Percentiles rank a stretch among this genome's conserved stretches.
These are phyloP conservation scores for Synanthedon vespiformis DNA, from an alignment of 2,888 invertebrate genomes.

Conservation along the genomic window DNA sequence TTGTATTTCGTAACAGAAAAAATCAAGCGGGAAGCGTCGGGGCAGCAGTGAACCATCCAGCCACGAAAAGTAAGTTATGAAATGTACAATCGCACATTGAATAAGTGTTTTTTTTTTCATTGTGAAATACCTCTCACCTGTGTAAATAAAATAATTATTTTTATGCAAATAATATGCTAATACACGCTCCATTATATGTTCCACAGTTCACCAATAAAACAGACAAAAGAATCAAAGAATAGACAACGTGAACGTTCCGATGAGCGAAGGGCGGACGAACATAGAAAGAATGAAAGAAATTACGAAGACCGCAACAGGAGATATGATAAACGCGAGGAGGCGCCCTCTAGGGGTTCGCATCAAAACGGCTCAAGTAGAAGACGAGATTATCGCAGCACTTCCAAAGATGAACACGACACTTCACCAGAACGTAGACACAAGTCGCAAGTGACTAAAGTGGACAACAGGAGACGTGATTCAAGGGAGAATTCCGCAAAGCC, in stretches of 20 bases:
- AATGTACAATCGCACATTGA: no score
- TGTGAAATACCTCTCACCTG: not conserved
- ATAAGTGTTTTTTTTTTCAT: no score
- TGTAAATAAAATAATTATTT: not conserved
- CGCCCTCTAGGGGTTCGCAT: constrained; percentile 16
- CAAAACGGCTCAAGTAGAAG: constrained; percentile 22
- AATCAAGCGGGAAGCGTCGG: constrained; percentile 51
- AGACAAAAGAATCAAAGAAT: constrained; percentile 26
- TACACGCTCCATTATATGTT: not conserved
- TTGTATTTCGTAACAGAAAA: constrained; percentile 57
- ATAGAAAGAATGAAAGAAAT: constrained; percentile 51
- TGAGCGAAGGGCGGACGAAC: constrained; percentile 39
- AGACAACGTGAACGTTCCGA: constrained; percentile 38
- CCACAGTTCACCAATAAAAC: constrained; percentile 50
- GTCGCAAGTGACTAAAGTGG: constrained; percentile 46
- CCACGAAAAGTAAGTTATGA: constrained; percentile 38
- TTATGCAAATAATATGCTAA: not conserved
- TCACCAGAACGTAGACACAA: constrained; percentile 39
- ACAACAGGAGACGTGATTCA: constrained; percentile 33
- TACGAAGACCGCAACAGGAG: constrained; percentile 52
- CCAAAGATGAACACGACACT: constrained; percentile 23
- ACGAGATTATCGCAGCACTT: constrained; percentile 35
- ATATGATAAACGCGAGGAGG: constrained; percentile 46
- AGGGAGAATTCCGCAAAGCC: constrained; percentile 25
- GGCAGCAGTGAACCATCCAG: constrained; percentile 47